phyloP scores from a whole-genome alignment of 2,888 invertebrate genomes.

The Mythimna lalbum region DNA sequence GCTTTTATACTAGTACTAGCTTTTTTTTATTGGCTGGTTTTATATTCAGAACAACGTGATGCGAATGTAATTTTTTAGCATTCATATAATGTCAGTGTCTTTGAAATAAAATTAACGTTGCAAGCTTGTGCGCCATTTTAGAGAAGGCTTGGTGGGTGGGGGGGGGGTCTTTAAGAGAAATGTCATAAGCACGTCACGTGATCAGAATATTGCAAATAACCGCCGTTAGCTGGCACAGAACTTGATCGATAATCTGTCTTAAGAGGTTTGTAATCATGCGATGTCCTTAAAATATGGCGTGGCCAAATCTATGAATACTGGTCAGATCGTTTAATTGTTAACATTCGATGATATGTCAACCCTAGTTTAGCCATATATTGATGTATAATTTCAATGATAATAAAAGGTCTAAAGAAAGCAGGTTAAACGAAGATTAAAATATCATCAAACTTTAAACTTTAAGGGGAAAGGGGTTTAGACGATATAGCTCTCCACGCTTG shows the following conservation, averaged over 20 bases:
- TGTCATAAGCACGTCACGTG: conserved; percentile 65
- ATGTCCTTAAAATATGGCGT: neutral
- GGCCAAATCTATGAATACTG: too few species aligned
- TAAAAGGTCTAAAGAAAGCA: too few species aligned
- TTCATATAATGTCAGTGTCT: conserved; percentile 62
- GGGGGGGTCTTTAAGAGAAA: conserved; percentile 52
- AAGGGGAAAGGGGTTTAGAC: too few species aligned
- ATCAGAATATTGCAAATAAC: conserved; percentile 61
- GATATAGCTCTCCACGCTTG: too few species aligned
- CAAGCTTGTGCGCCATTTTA: conserved; percentile 46
- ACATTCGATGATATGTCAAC: too few species aligned
- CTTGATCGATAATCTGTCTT: conserved; percentile 44
- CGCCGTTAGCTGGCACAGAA: conserved; percentile 3
- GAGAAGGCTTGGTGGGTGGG: conserved; percentile 36
- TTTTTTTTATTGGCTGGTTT: conserved; percentile 3
- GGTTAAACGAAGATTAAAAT: too few species aligned
- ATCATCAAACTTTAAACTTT: too few species aligned
- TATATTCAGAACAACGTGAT: conserved; percentile 40
- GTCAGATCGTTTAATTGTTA: too few species aligned
- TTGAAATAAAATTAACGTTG: conserved; percentile 64
- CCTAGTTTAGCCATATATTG: too few species aligned
- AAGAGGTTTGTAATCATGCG: conserved; percentile 43
- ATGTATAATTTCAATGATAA: too few species aligned
- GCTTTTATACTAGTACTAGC: neutral
- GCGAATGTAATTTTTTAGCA: conserved; percentile 48